phyloP scores from a whole-genome alignment of 2,888 invertebrate genomes.

The Allophyes oxyacanthae region DNA sequence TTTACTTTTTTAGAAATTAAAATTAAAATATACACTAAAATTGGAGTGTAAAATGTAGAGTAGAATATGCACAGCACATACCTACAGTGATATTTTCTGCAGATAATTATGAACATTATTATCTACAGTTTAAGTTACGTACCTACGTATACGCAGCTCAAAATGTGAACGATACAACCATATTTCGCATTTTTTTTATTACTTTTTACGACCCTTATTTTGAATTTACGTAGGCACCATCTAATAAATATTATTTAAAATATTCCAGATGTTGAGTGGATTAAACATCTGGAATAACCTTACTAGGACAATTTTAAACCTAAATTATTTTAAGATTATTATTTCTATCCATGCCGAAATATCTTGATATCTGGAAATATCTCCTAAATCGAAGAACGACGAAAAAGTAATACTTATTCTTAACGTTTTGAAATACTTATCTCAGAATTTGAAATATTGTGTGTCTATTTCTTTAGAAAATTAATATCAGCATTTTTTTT shows the following conservation, averaged over 20 bases:
- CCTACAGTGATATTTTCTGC: neutral
- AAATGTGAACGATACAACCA: too few species aligned
- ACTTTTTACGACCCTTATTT: constrained; percentile 4
- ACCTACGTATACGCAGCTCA: too few species aligned
- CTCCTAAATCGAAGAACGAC: constrained; percentile 4
- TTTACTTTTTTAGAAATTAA: too few species aligned
- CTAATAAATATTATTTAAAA: neutral
- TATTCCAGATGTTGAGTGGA: constrained; percentile 1
- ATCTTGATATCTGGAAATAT: constrained; percentile 19
- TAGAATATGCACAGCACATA: too few species aligned
- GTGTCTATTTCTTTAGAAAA: neutral
- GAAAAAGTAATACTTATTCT: constrained; percentile 5
- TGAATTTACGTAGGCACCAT: constrained; percentile 19
- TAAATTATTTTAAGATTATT: too few species aligned
- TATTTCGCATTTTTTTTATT: neutral
- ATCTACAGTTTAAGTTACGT: too few species aligned
- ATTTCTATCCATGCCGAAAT: too few species aligned
- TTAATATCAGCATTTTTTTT: neutral
- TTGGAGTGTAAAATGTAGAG: too few species aligned
- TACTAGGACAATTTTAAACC: neutral
- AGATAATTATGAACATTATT: too few species aligned
- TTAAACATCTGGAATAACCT: neutral
- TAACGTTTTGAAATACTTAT: constrained; percentile 8
- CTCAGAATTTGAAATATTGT: constrained; percentile 9
- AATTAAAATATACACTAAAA: too few species aligned